Conservation (phyloP, 2,797 vertebrate genomes). For the Bufotes viridis region DNA sequence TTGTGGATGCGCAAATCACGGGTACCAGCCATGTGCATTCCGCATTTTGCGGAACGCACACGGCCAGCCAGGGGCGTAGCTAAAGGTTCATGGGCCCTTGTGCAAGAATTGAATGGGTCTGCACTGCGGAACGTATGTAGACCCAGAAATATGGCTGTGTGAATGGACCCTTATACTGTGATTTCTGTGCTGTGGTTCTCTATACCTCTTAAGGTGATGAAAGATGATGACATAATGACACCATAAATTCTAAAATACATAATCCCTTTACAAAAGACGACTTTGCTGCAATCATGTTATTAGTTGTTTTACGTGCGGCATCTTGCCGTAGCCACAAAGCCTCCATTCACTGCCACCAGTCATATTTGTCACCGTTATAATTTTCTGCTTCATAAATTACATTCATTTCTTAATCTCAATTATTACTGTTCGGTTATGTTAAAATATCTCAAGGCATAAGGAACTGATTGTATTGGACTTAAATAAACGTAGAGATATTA, state of each 20-base stretch:
- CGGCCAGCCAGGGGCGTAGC: too few relatives aligned
- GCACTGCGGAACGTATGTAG: too few relatives aligned
- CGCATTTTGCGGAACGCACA: too few relatives aligned
- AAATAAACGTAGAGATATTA: slow-evolving; percentile 9
- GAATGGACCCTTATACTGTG: background rate
- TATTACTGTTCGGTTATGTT: background rate
- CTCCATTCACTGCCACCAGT: slow-evolving; percentile 18
- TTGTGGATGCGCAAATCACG: too few relatives aligned
- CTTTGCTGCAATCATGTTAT: background rate
- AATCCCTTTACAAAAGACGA: slow-evolving; percentile 2
- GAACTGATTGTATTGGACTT: slow-evolving; percentile 9
- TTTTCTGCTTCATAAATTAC: background rate
- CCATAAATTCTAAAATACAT: background rate
- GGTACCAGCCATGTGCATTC: too few relatives aligned
- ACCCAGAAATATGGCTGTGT: too few relatives aligned
- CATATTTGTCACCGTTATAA: background rate
- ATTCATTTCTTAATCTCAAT: slow-evolving; percentile 18
- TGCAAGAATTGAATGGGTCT: too few relatives aligned
- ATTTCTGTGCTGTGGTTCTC: background rate
- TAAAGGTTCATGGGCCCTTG: too few relatives aligned
- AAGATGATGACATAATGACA: background rate
- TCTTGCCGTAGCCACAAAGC: slow-evolving; percentile 1
- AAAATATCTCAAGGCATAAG: background rate
- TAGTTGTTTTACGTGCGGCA: background rate
- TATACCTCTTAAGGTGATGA: background rate